phyloP scores from a whole-genome alignment of 2,113 vertebrate species.

The Scortum barcoo region DNA sequence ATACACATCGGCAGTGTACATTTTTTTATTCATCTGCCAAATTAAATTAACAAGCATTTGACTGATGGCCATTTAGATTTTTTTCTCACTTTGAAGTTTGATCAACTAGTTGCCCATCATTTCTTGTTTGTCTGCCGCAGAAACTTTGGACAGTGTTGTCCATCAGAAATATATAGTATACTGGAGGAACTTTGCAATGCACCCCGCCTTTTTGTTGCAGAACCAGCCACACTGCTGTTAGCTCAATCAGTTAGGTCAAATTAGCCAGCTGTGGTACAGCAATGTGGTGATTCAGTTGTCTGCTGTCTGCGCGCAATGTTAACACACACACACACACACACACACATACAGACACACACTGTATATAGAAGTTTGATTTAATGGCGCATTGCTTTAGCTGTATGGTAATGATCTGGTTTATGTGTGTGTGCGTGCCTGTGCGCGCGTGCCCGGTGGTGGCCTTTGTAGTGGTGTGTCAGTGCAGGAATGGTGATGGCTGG shows the following conservation, averaged over 20 bases:
- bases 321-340: conserved; percentile 26
- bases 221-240: conserved; percentile 48
- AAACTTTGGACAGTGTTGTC: neutral
- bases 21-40: neutral
- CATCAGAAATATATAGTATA: conserved; percentile 5
- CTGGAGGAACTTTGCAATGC: neutral
- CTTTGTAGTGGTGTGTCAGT: conserved; percentile 82
- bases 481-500: conserved; percentile 78
- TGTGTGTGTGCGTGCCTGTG: conserved; percentile 30
- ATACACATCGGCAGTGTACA: neutral
- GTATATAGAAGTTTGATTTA: conserved; percentile 75
- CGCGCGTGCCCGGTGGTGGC: conserved; percentile 59
- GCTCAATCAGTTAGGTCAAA: conserved; percentile 64
- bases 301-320: conserved; percentile 52
- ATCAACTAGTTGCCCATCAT: neutral
- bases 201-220: conserved; percentile 37
- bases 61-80: neutral
- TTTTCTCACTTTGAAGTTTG: neutral
- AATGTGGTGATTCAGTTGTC: conserved; percentile 47
- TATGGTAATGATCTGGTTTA: conserved; percentile 79
- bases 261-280: conserved; percentile 48
- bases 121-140: neutral
- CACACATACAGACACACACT: conserved; percentile 22
- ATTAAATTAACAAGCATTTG: neutral
- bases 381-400: conserved; percentile 72